These are phyloP conservation scores for Drosophila malerkotliana DNA, from an alignment of 1,140 invertebrate species.

Conservation along the genomic window DNA sequence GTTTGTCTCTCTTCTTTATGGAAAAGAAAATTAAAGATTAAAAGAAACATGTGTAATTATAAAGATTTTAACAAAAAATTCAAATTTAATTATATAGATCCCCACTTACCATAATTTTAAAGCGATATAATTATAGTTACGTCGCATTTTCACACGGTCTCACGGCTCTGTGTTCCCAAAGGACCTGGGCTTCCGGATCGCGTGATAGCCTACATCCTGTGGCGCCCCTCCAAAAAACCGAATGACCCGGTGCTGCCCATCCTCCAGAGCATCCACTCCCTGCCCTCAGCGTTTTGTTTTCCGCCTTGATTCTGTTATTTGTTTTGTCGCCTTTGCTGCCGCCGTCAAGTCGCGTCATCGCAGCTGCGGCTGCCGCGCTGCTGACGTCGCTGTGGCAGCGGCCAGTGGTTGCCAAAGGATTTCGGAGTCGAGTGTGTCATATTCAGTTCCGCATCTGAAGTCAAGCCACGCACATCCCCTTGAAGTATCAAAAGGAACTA, in stretches of 20 bases:
- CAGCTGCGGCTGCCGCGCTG: slow-evolving; percentile 28
- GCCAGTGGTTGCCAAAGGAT: slow-evolving; percentile 64
- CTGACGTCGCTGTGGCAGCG: slow-evolving; percentile 14
- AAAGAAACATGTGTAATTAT: neutral
- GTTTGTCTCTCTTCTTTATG: neutral
- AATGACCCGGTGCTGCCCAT: slow-evolving; percentile 30
- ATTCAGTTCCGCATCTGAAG: slow-evolving; percentile 73
- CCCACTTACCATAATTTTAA: neutral
- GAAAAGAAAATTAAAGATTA: too few relatives aligned
- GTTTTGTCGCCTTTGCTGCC: slow-evolving; percentile 70
- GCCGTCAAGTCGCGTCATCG: slow-evolving; percentile 38
- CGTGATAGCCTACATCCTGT: slow-evolving; percentile 12
- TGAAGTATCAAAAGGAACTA: neutral
- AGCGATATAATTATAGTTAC: slow-evolving; percentile 17
- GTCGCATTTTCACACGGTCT: slow-evolving; percentile 23
- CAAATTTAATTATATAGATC: neutral
- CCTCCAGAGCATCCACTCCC: slow-evolving; percentile 24
- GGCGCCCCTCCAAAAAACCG: slow-evolving; percentile 36
- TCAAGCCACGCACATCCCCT: slow-evolving; percentile 44
- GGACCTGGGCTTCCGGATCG: slow-evolving; percentile 4
- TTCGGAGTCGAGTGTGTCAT: slow-evolving; percentile 62
- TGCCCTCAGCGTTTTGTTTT: slow-evolving; percentile 46
- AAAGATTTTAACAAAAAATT: neutral
- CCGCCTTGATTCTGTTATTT: slow-evolving; percentile 68
- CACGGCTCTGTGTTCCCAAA: neutral